Percentiles rank a stretch among this genome's conserved stretches.
Evolutionary conservation across 30 jellyfish, hydroid and myxozoan genomes (phyloP).

Genomic region (Clytia hemisphaerica): DNA sequence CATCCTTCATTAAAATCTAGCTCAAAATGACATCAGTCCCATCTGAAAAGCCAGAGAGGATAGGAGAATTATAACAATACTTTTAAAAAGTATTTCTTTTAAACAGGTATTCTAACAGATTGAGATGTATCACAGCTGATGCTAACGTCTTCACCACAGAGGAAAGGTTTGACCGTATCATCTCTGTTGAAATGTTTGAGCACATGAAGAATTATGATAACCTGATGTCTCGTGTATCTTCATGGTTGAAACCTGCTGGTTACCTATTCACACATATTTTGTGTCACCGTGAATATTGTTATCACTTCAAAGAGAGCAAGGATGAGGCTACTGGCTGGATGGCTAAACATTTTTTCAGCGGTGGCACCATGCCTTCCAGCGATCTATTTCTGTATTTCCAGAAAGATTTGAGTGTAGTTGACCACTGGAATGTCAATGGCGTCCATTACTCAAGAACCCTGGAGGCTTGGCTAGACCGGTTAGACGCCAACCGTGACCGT

Average conservation of each 20-base stretch:
- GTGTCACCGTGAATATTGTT: constrained; percentile 64
- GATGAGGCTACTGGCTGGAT: constrained; percentile 62
- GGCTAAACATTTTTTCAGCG: constrained; percentile 70
- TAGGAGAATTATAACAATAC: no score
- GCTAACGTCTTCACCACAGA: constrained; percentile 56
- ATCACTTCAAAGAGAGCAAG: constrained; percentile 44
- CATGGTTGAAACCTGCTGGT: constrained; percentile 74
- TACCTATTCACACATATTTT: constrained; percentile 57
- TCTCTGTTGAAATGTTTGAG: constrained; percentile 89
- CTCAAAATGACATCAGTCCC: no score
- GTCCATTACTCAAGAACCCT: constrained; percentile 61
- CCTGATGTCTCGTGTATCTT: constrained; percentile 57
- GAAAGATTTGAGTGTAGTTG: constrained; percentile 38
- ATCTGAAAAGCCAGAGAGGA: no score
- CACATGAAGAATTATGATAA: constrained; percentile 73
- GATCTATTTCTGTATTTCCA: constrained; percentile 71
- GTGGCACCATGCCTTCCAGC: constrained; percentile 78
- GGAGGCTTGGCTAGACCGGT: constrained; percentile 63
- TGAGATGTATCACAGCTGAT: constrained; percentile 70
- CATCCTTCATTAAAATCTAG: neutral
- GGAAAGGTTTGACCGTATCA: constrained; percentile 61
- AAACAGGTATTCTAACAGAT: constrained; percentile 11
- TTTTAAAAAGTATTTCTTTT: no score
- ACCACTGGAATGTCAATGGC: constrained; percentile 82
- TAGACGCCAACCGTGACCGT: constrained; percentile 44